Conservation (phyloP, 2,797 vertebrate genomes). For the Nyctibius grandis region DNA sequence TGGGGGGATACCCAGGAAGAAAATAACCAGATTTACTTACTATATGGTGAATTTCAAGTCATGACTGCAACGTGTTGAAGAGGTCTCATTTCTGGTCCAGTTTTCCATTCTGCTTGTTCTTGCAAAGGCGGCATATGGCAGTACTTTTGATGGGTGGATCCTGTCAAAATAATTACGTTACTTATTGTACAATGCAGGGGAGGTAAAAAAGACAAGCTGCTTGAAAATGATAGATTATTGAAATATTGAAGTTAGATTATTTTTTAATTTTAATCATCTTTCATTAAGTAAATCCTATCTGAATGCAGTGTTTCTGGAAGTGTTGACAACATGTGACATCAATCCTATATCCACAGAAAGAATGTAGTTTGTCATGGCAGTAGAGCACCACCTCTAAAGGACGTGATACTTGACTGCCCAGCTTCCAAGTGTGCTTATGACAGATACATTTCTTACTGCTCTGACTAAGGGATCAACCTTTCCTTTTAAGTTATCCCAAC, state of each 20-base stretch:
- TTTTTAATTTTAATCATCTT: not conserved
- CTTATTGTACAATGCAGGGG: not conserved
- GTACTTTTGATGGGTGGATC: not conserved
- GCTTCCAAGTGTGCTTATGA: not conserved
- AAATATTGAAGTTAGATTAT: not conserved
- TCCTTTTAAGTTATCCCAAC: not conserved
- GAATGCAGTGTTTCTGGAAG: not conserved
- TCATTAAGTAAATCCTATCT: not conserved
- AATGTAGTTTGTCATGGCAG: not conserved
- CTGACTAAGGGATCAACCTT: not conserved
- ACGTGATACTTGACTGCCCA: not conserved
- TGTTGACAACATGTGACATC: fast-evolving
- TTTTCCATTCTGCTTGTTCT: not conserved
- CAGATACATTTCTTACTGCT: not conserved
- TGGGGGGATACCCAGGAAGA: not conserved
- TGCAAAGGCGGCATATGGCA: not conserved
- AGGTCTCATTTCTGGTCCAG: not conserved
- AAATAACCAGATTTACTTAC: not conserved
- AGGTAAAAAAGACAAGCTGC: not conserved
- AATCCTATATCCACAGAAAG: not conserved
- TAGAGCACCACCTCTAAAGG: not conserved
- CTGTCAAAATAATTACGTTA: not conserved
- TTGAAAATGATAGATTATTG: not conserved
- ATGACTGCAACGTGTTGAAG: not conserved
- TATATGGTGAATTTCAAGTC: not conserved